Percentiles rank a stretch among this genome's conserved stretches.
phyloP scores from a whole-genome alignment of 2,113 vertebrate genomes.

The Azemiops feae region DNA sequence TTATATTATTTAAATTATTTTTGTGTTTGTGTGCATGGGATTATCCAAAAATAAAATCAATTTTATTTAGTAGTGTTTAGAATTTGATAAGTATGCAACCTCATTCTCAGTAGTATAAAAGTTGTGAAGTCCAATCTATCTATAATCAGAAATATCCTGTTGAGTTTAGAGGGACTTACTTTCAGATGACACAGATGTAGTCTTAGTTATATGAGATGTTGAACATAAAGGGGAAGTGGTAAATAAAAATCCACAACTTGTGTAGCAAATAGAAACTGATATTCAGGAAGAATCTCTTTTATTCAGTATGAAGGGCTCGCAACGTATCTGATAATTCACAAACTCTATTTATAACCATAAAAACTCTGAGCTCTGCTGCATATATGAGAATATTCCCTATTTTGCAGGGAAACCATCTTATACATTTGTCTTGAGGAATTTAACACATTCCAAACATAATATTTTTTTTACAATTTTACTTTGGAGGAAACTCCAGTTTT shows the following conservation, averaged over 20 bases:
- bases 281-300: background rate
- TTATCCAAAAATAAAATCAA: background rate
- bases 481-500: background rate
- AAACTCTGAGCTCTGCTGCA: background rate
- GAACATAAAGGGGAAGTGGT: background rate
- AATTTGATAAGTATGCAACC: background rate
- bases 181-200: background rate
- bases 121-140: background rate
- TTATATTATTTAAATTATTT: background rate
- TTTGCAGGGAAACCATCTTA: background rate
- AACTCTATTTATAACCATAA: background rate
- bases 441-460: background rate
- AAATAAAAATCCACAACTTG: background rate
- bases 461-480: background rate
- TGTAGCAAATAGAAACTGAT: background rate
- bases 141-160: background rate
- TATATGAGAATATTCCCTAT: background rate
- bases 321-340: background rate
- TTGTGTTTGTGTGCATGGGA: background rate
- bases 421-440: background rate
- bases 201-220: background rate
- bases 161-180: background rate
- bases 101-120: background rate
- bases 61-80: background rate
- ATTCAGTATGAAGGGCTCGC: background rate